A percentile compares a stretch with the other conserved stretches of the same genome.
Conservation (phyloP, 1,140 invertebrate species). For the Metopolophium dirhodum region DNA sequence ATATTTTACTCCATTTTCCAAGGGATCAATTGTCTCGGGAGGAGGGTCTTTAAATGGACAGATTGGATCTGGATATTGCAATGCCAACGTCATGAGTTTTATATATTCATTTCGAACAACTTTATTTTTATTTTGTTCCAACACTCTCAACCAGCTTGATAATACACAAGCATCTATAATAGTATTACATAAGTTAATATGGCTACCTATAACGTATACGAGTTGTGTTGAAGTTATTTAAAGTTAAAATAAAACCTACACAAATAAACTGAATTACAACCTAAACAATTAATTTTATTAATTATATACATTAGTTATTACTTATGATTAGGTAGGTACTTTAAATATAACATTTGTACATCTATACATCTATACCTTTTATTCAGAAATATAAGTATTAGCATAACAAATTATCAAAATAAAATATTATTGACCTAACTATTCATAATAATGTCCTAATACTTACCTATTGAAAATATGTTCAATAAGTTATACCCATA, state of each 20-base stretch:
- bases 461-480: no score
- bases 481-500: no score
- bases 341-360: not conserved
- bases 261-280: not conserved
- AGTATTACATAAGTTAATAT: not conserved
- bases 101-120: constrained; percentile 3
- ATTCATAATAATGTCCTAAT: not conserved
- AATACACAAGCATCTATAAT: not conserved
- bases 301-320: not conserved
- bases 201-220: not conserved
- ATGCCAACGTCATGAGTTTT: constrained; percentile 2
- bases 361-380: no score
- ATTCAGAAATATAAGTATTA: not conserved
- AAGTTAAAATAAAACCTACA: not conserved
- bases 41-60: constrained; percentile 40
- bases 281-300: not conserved
- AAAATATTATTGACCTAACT: not conserved
- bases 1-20: constrained; percentile 33
- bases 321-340: no score
- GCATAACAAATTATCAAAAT: not conserved
- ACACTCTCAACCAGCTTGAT: constrained; percentile 13
- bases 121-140: constrained; percentile 5
- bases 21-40: constrained; percentile 31
- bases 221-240: not conserved
- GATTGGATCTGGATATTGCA: not conserved